Evolutionary conservation across 64 coral and sea anemone species (phyloP).

Genomic region (Stichodactyla mertensii): DNA sequence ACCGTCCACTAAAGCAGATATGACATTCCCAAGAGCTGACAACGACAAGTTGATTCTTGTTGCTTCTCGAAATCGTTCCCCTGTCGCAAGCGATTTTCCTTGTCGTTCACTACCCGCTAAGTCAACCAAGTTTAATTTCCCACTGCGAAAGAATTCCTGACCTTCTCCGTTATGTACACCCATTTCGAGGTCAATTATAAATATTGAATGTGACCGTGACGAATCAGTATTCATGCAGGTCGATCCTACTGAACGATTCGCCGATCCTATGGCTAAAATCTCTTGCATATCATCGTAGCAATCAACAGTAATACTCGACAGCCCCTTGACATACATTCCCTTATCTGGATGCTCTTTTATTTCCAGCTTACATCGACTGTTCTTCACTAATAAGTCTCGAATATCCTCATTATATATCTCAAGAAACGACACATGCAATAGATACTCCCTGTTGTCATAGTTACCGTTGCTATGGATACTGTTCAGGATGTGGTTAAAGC

Average conservation of each 20-base stretch:
- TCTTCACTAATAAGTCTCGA: conserved; percentile 69
- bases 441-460: conserved; percentile 53
- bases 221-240: conserved; percentile 78
- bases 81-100: conserved; percentile 79
- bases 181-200: conserved; percentile 71
- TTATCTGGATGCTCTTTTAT: conserved; percentile 90
- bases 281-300: conserved; percentile 76
- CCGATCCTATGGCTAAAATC: conserved; percentile 62
- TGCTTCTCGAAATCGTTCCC: conserved; percentile 87
- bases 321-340: conserved; percentile 83
- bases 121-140: conserved; percentile 88
- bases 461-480: conserved; percentile 41
- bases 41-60: conserved; percentile 87
- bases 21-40: conserved; percentile 84
- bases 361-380: conserved; percentile 62
- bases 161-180: conserved; percentile 45
- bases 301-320: conserved; percentile 82
- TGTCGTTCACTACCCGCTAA: conserved; percentile 90
- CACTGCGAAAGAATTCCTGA: conserved; percentile 66
- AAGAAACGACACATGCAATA: conserved; percentile 79
- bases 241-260: conserved; percentile 87
- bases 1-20: conserved; percentile 78
- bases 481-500: conserved; percentile 75
- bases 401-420: conserved; percentile 96
- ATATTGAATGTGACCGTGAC: conserved; percentile 83